Conservation (phyloP, 2,113 vertebrate species). For the Meleagris gallopavo region DNA sequence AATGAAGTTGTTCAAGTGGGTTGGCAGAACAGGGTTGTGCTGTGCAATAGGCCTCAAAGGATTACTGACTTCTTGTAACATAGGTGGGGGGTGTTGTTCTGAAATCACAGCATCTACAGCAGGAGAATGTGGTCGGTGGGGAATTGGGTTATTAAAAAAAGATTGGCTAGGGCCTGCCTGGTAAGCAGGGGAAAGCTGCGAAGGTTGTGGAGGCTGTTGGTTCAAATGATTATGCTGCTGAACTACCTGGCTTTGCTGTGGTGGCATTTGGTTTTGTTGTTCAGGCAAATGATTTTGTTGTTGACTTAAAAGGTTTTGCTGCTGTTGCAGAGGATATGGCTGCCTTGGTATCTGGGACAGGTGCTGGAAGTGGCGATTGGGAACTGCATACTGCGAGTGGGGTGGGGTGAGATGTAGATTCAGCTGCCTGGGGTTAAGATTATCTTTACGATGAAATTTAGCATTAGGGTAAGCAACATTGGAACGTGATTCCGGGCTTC, state of each 20-base stretch:
- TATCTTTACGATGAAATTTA: conserved; percentile 93
- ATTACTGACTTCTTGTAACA: conserved; percentile 85
- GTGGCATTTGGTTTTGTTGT: conserved; percentile 77
- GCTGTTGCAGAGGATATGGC: conserved; percentile 85
- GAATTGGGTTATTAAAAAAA: conserved; percentile 86
- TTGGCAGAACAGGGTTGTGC: conserved; percentile 83
- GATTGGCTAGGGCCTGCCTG: conserved; percentile 83
- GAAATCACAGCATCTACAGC: conserved; percentile 84
- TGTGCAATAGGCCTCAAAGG: conserved; percentile 88
- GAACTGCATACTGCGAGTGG: conserved; percentile 84
- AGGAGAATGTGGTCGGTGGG: conserved; percentile 91
- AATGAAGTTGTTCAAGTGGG: conserved; percentile 91
- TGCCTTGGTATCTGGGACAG: conserved; percentile 88
- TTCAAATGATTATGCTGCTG: conserved; percentile 82
- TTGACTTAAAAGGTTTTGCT: conserved; percentile 77
- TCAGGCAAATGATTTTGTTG: conserved; percentile 81
- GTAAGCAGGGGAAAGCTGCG: conserved; percentile 88
- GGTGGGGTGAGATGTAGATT: conserved; percentile 91
- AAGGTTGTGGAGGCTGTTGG: conserved; percentile 75
- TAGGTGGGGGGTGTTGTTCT: conserved; percentile 78
- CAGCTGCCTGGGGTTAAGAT: conserved; percentile 86
- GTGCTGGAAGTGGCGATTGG: conserved; percentile 84
- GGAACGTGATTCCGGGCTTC: conserved; percentile 89
- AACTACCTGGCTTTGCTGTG: conserved; percentile 83
- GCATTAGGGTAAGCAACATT: conserved; percentile 82